Conservation (phyloP, 2,797 vertebrate species). For the Premnoplex brunnescens region DNA sequence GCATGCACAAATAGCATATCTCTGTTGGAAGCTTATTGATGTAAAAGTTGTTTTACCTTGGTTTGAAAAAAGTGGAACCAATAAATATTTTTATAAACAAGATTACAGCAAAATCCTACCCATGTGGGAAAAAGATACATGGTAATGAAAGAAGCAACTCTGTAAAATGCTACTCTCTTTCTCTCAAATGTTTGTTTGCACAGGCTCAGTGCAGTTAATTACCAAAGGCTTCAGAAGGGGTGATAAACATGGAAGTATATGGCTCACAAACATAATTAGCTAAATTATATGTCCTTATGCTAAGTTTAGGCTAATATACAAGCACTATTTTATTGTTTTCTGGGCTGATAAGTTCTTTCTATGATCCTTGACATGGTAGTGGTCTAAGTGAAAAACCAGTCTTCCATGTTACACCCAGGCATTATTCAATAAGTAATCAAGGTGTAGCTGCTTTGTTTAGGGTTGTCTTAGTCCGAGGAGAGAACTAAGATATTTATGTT, state of each 20-base stretch:
- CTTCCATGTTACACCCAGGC: background rate
- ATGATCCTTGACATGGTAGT: background rate
- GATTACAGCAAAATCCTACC: background rate
- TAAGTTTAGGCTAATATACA: background rate
- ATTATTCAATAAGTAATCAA: background rate
- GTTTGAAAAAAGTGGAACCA: background rate
- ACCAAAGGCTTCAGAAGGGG: background rate
- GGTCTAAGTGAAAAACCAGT: background rate
- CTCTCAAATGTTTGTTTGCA: background rate
- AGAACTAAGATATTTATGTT: no score
- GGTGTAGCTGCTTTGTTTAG: background rate
- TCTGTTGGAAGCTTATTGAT: background rate
- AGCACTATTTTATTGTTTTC: background rate
- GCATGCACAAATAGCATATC: background rate
- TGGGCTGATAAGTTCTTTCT: background rate
- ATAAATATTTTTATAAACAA: background rate
- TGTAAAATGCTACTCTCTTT: background rate
- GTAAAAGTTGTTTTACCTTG: background rate
- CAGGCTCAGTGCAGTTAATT: background rate
- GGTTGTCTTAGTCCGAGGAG: no score
- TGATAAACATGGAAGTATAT: background rate
- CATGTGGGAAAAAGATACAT: background rate
- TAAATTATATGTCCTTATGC: background rate
- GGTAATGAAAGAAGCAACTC: background rate
- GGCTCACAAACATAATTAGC: background rate